Evolutionary conservation across 2,888 invertebrate species (phyloP), one percentile per base, ranked within the genome.

Genomic region (Luffia ferchaultella): DNA sequence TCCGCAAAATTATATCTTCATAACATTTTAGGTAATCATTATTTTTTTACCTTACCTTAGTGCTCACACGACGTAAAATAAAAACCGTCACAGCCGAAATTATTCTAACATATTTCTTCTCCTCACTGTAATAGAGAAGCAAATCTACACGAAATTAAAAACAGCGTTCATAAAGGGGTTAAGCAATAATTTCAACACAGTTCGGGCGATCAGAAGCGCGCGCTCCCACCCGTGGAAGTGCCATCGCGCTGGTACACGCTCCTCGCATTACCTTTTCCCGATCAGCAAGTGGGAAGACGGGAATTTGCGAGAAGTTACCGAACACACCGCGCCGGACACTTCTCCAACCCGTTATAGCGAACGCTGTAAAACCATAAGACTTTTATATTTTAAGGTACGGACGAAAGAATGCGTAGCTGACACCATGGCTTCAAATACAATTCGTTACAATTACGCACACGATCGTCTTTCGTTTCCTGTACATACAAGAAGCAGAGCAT

Each of bases 231-330:
- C 54, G 76, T 73, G 51, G 88, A 89, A 68, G 88, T 91, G 86
- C 92, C 93, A 52, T 90, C 93, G 59, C 88, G 93, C 63, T 93
- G 93, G 93, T 95, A 93, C 87, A 95, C 94, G 56, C 89, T 95
- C 65, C 89, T 95, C 76, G 95, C 95, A 61, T 87, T 95, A 68
- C 95, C 95, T 61, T 96, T 96, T 85, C 94, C 95, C 67, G 95
- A 96, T 86, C 95, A 95, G 86, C 95, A 94, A 76, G 90, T 95
- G 66, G 95, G 93, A 62, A 86, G 94, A 67, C 88, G 95, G 57
- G 94, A 95, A 82, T 89, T 93, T 65, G 89, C 89, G 60, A 88
- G 93, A 64, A 88, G 89, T 65, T 90, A 89, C 73, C 88, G 90
- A 55, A 87, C 87, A 67, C 87, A 87, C 58, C 90, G 90, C 67